Base-by-base conservation (phyloP, 2,888 invertebrate genomes). In the Erannis defoliaria region DNA sequence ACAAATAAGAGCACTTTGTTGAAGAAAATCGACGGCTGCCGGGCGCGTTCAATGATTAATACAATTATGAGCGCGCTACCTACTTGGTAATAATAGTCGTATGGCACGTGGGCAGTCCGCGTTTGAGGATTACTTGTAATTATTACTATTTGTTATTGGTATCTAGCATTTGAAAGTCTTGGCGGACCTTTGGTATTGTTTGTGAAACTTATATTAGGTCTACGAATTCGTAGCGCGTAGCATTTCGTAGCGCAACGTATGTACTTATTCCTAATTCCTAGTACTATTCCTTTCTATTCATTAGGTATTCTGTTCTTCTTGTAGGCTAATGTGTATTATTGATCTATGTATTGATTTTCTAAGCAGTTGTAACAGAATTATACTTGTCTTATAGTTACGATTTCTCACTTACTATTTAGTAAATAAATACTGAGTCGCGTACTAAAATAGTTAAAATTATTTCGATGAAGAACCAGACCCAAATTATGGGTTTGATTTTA, bases 1-100 rank as follows among this genome's bases (percentile, higher is more conserved):
- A 91, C 89, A 92, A 93, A 93, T 90, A 93, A 92, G 92, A 92
- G 88, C 90, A 89, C 92, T 90, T 89, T 92, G 92, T 91, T 92
- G 87, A 90, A 91, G 92, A 90, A 92, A 91, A 92, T 93, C 93
- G 90, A 91, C 90, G 92, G 90, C 92, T 90, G 92, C 90, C 90
- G 89, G 89, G 86, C 89, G 89, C 90, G 88, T 83, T 86, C 87
- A 89, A 90, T 91, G 91, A 92, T 93, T 93, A 93, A 93, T 91
- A 93, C 92, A 92, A 91, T 93, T 92, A 90, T 88, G 90, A 88
- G 79, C 88, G 87, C 86, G 86, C 90, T 90, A 86, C 90, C 88
- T 86, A 84, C 85, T 81, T 77, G 81, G 77, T 89, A 88, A 90
- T 91, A 90, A 90, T 90, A 86, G 87, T 82, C 84, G 86, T 90